Base-by-base conservation (phyloP, 2,888 invertebrate species). In the Metallyticus violacea region DNA sequence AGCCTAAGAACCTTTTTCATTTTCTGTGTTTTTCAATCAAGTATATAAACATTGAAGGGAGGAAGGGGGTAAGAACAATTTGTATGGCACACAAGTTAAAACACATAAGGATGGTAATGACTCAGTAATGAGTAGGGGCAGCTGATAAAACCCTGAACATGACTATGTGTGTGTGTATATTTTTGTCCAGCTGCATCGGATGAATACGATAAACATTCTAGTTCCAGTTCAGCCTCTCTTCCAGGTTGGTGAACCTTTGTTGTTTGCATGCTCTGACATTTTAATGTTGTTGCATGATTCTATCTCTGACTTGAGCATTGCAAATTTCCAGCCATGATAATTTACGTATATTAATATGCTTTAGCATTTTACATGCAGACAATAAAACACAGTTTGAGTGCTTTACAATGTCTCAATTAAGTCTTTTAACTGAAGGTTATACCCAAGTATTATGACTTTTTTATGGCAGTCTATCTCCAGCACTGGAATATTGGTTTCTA, bases 131-230 rank as follows among this genome's bases (percentile, higher is more conserved):
- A n/a, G n/a, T n/a, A n/a, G n/a, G n/a, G n/a, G n/a, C n/a, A n/a
- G n/a, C 40, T 62, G 40, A 62, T 62, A 22, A 15, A 62, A 62
- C 40, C 40, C 40, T 62, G 40, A 62, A 62, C 40, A 15, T 62
- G 40, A 62, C 40, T 62, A 15, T 62, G 40, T 15, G 40, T 86
- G 86, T 86, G 25, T 86, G 79, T 86, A 76, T 29, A 77, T 86
- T 27, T 85, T 77, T 84, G 86, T 83, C 62, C 78, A 79, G 85
- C 87, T 87, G 87, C 88, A 83, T 85, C 93, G 92, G 94, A 94
- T 91, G 94, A 95, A 92, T 94, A 94, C 93, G 94, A 95, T 93
- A 94, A 94, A 93, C 94, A 94, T 92, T 95, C 94, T 93, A 94
- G 94, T 92, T 94, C 94, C 92, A 94, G 94, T 92, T 94, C 94